Percentiles rank a stretch among this genome's conserved stretches.
Evolutionary conservation across 2,888 invertebrate species (phyloP).

Genomic region (Drosophila peninsularis): DNA sequence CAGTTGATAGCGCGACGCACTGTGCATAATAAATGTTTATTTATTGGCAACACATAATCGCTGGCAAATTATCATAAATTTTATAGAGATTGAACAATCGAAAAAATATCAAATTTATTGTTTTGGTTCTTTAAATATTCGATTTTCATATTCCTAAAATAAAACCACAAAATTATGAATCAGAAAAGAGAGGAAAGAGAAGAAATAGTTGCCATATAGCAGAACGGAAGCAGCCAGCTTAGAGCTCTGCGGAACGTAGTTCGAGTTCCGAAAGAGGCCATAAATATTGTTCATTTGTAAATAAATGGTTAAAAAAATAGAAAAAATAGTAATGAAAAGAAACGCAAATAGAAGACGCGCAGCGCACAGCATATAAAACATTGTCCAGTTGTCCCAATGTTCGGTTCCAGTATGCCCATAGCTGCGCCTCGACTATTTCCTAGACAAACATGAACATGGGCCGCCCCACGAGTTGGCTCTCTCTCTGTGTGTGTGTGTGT

Average conservation of each 20-base stretch:
- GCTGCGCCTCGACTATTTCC: conserved; percentile 44
- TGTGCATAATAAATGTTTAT: conserved; percentile 13
- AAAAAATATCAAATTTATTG: conserved; percentile 37
- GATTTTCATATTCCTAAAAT: conserved; percentile 55
- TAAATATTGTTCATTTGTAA: conserved; percentile 80
- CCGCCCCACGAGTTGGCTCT: conserved; percentile 15
- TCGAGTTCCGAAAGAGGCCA: conserved; percentile 66
- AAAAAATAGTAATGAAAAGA: conserved; percentile 25
- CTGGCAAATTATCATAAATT: conserved; percentile 53
- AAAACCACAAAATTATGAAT: conserved; percentile 61
- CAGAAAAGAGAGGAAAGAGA: background rate
- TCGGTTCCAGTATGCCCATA: conserved; percentile 40
- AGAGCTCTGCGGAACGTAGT: conserved; percentile 40
- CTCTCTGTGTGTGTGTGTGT: conserved; percentile 11
- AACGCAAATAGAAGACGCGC: conserved; percentile 51
- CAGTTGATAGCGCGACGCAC: conserved; percentile 22
- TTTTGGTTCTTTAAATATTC: conserved; percentile 12
- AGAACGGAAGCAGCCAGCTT: conserved; percentile 52
- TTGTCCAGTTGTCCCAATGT: conserved; percentile 57
- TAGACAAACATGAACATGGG: conserved; percentile 59
- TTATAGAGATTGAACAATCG: conserved; percentile 31
- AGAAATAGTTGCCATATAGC: conserved; percentile 33
- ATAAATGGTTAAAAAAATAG: conserved; percentile 64
- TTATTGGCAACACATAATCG: conserved; percentile 51
- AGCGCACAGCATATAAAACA: conserved; percentile 68